A percentile compares a stretch with the other conserved stretches of the same genome.
phyloP scores from a whole-genome alignment of 2,888 invertebrate species.

The Limenitis camilla region DNA sequence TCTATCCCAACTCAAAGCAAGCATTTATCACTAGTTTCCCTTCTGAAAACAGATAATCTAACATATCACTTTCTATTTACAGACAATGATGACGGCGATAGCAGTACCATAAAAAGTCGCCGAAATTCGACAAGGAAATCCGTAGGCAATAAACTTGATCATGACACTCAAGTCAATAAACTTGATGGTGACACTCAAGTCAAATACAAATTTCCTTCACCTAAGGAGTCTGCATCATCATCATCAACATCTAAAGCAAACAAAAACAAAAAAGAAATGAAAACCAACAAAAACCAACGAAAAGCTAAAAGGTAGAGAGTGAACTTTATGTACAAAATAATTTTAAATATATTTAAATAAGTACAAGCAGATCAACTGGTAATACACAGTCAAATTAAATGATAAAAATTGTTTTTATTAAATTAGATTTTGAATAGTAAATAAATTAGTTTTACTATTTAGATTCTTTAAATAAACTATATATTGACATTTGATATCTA shows the following conservation, averaged over 20 bases:
- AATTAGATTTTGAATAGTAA: no score
- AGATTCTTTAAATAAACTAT: no score
- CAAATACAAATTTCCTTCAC: conserved; percentile 31
- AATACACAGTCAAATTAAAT: no score
- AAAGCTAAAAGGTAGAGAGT: conserved; percentile 28
- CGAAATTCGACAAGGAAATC: not conserved
- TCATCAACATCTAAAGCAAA: no score
- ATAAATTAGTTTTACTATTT: no score
- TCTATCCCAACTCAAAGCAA: no score
- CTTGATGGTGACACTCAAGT: conserved; percentile 9
- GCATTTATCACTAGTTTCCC: not conserved
- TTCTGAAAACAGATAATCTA: not conserved
- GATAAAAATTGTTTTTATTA: no score
- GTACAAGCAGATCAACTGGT: no score
- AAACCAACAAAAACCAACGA: conserved; percentile 19
- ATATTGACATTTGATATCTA: no score
- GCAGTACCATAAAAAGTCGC: not conserved
- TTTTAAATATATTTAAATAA: not conserved
- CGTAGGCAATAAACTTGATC: not conserved
- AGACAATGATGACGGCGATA: not conserved
- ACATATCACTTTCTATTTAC: not conserved
- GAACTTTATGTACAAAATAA: conserved; percentile 9
- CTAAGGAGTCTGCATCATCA: not conserved
- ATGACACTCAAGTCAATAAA: conserved; percentile 12
- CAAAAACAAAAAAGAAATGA: conserved; percentile 8